phyloP scores from a whole-genome alignment of 2,113 vertebrate species.

The Synchiropus splendidus region DNA sequence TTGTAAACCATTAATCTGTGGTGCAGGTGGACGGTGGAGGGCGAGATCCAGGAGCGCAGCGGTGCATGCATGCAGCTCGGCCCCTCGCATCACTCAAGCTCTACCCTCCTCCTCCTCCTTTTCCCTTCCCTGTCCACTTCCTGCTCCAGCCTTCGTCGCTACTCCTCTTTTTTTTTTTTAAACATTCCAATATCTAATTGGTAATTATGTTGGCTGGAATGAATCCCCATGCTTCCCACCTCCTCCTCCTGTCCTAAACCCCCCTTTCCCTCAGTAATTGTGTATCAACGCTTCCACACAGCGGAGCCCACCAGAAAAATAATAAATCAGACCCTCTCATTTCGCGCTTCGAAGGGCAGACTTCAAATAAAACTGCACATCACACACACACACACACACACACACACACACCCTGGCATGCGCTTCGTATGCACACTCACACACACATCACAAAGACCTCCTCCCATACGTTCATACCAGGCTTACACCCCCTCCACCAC shows the following conservation, averaged over 20 bases:
- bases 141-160: constrained; percentile 33
- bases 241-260: constrained; percentile 17
- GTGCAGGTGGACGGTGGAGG: constrained; percentile 64
- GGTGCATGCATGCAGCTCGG: constrained; percentile 60
- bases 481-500: constrained; percentile 36
- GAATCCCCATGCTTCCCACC: constrained; percentile 50
- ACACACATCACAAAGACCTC: constrained; percentile 39
- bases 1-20: constrained; percentile 74
- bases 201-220: constrained; percentile 73
- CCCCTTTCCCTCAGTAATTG: constrained; percentile 61
- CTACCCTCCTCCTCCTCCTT: constrained; percentile 20
- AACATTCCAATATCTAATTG: constrained; percentile 77
- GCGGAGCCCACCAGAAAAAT: constrained; percentile 72
- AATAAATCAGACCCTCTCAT: constrained; percentile 79
- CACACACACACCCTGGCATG: constrained; percentile 10
- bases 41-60: constrained; percentile 59
- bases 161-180: constrained; percentile 38
- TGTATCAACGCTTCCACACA: constrained; percentile 74
- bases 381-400: constrained; percentile 31
- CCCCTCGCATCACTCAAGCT: constrained; percentile 20
- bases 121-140: constrained; percentile 28
- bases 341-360: constrained; percentile 76
- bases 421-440: not conserved
- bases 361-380: constrained; percentile 66
- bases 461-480: constrained; percentile 35